Percentiles rank a stretch among this genome's conserved stretches.
Conservation (phyloP, 2,888 invertebrate species). For the Ellobium chinense region DNA sequence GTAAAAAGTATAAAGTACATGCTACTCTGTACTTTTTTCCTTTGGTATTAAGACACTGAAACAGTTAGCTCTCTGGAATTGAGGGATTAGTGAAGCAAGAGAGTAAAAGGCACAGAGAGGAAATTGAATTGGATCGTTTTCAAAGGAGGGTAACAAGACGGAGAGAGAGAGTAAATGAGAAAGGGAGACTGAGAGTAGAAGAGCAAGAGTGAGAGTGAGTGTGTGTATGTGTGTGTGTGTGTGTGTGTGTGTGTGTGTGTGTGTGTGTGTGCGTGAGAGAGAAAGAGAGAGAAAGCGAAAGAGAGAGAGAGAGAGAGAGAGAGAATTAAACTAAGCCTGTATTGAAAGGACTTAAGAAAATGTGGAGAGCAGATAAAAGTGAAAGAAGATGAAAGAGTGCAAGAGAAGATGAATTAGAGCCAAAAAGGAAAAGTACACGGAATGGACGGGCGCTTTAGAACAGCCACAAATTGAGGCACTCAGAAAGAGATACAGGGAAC, state of each 20-base stretch:
- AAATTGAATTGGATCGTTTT: not conserved
- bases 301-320: constrained; percentile 30
- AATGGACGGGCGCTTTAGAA: too few relatives aligned
- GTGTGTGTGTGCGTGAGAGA: constrained; percentile 18
- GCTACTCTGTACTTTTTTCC: too few relatives aligned
- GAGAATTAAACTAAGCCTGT: constrained; percentile 25
- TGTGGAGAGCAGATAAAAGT: not conserved
- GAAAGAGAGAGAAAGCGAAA: constrained; percentile 24
- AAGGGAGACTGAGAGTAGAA: not conserved
- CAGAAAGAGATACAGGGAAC: too few relatives aligned
- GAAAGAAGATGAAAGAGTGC: not conserved
- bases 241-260: not conserved
- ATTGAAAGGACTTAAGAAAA: constrained; percentile 11
- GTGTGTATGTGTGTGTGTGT: not conserved
- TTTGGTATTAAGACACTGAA: too few relatives aligned
- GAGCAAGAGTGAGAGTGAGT: not conserved
- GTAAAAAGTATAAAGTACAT: too few relatives aligned
- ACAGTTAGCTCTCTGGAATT: too few relatives aligned
- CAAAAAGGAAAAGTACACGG: not conserved
- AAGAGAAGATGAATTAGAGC: not conserved
- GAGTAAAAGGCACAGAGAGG: not conserved
- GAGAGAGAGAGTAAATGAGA: not conserved
- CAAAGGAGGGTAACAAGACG: too few relatives aligned
- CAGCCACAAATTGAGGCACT: too few relatives aligned
- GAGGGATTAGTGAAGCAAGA: not conserved